These are phyloP conservation scores for Pseudorhombus dupliciocellatus DNA, from an alignment of 2,113 vertebrate genomes.

Conservation along the genomic window DNA sequence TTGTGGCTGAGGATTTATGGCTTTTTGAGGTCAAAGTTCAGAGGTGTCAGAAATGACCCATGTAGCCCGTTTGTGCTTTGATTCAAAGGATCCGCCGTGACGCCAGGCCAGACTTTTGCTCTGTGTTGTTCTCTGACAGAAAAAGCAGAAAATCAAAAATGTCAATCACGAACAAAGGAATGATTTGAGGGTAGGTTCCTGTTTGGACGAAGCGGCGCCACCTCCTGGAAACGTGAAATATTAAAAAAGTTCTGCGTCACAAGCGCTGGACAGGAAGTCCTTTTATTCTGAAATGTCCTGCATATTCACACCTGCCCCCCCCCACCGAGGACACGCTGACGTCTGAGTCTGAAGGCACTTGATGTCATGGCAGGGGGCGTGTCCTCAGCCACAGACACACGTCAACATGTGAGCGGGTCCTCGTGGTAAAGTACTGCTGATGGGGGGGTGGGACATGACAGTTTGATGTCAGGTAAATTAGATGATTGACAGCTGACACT, in stretches of 20 bases:
- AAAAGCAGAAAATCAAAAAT: not conserved
- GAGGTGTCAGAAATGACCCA: not conserved
- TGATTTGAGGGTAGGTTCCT: not conserved
- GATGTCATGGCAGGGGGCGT: slow-evolving; percentile 56
- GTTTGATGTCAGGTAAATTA: not conserved
- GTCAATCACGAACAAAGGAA: not conserved
- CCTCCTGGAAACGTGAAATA: slow-evolving; percentile 46
- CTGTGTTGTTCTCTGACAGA: not conserved
- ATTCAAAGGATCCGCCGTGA: not conserved
- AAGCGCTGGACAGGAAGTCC: slow-evolving; percentile 39
- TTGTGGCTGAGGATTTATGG: no score
- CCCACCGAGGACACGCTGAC: no score
- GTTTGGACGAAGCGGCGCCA: slow-evolving; percentile 3
- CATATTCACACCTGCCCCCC: slow-evolving; percentile 32
- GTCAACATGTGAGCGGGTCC: no score
- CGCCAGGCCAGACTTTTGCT: no score
- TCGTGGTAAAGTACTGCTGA: slow-evolving; percentile 58
- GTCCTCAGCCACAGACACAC: not conserved
- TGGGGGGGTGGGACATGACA: not conserved
- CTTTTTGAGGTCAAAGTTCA: no score
- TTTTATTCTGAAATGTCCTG: slow-evolving; percentile 46
- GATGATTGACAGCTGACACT: no score
- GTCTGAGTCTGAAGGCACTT: slow-evolving; percentile 69
- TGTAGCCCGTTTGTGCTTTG: not conserved
- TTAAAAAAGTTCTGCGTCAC: slow-evolving; percentile 47